Base-by-base conservation (phyloP, 2,797 vertebrate genomes). In the Leucoraja ocellata region DNA sequence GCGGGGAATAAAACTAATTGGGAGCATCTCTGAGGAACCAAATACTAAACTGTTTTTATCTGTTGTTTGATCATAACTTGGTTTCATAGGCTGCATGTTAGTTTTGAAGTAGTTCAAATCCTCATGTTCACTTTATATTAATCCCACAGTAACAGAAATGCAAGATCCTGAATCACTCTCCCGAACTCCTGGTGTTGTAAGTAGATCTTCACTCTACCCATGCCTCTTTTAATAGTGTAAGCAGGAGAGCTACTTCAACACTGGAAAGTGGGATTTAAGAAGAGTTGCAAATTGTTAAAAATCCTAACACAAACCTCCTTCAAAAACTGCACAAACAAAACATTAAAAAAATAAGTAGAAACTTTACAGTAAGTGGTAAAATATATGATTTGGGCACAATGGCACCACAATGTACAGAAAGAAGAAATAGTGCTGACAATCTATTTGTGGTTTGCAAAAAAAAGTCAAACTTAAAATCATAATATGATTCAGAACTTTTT, bases 301-400 rank as follows among this genome's bases (percentile, higher is more conserved):
- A 16, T 36, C 36, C n/a, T 36, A 36, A 78, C n/a, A 36, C 32
- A 32, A 78, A 78, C 16, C 32, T 36, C 11, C n/a, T 88, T 68
- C 32, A 88, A 88, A n/a, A 36, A 68, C 36, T 88, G n/a, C n/a
- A 36, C 10, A 36, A 88, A 68, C n/a, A 88, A 86, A 86, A n/a
- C 61, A 65, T 68, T 88, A 36, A 65, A 25, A 54, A 88, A 88
- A 7, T 32, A 88, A 23, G 84, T 63, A 88, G n/a, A 36, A 88
- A 21, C 14, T 36, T 88, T 68, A 88, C 61, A 65, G 63, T n/a
- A 36, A n/a, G 73, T 68, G 13, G 11, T 25, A 76, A 71, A 92
- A 74, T n/a, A 92, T 54, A 32, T 3, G 61, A 36, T 90, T 68
- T 65, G 63, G 21, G 32, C 86, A 7, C n/a, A 90, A 32, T 68